Evolutionary conservation across 2,113 vertebrate genomes (phyloP).

Genomic region (Morone chrysops): DNA sequence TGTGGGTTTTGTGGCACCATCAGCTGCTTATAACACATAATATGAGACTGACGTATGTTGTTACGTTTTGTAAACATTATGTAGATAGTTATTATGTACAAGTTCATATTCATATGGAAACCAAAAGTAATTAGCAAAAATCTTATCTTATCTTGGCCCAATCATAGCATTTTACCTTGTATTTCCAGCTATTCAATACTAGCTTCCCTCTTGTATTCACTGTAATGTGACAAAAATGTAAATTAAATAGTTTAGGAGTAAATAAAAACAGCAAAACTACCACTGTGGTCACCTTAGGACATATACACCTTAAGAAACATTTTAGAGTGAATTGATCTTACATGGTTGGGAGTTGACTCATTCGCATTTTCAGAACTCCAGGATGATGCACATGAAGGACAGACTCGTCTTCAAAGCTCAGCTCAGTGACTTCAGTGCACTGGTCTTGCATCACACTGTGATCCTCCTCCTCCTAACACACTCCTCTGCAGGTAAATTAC

Average conservation of each 20-base stretch:
- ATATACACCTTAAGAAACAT: background rate
- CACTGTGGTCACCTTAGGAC: no score
- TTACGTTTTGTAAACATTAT: background rate
- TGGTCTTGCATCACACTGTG: background rate
- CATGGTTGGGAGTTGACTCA: background rate
- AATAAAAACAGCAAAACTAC: no score
- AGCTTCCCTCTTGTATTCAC: background rate
- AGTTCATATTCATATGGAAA: no score
- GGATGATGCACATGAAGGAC: background rate
- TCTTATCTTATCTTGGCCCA: background rate
- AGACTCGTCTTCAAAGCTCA: background rate
- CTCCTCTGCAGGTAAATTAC: conserved; percentile 8
- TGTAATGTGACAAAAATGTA: background rate
- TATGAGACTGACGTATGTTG: background rate
- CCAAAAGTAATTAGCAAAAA: background rate
- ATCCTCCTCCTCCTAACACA: background rate
- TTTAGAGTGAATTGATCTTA: background rate
- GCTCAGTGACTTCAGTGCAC: background rate
- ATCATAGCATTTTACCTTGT: background rate
- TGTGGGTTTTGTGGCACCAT: no score
- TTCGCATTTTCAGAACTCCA: conserved; percentile 4
- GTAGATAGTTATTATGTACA: no score
- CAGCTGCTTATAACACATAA: background rate
- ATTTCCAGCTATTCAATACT: background rate
- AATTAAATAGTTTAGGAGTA: background rate